Evolutionary conservation across 2,888 invertebrate species (phyloP).

Genomic region (Plagodis dolabraria): DNA sequence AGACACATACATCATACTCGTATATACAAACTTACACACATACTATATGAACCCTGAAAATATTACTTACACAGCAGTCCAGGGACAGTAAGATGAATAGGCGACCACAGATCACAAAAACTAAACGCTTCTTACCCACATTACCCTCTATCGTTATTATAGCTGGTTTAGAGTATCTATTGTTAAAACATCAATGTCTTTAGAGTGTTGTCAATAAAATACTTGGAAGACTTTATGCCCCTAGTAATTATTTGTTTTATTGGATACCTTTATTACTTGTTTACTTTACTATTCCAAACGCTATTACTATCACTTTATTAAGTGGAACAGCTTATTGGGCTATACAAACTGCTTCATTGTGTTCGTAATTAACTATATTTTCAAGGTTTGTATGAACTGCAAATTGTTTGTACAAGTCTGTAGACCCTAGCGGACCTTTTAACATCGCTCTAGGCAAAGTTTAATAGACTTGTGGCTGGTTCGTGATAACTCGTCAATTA

Average conservation of each 20-base stretch:
- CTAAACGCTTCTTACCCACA: too few species aligned
- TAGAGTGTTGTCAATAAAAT: conserved; percentile 32
- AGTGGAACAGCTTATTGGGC: conserved; percentile 8
- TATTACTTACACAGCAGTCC: too few species aligned
- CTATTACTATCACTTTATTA: conserved; percentile 31
- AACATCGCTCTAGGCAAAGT: conserved; percentile 8
- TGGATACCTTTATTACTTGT: conserved; percentile 32
- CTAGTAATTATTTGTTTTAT: conserved; percentile 42
- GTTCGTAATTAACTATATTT: neutral
- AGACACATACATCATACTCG: too few species aligned
- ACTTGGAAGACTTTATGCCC: conserved; percentile 30
- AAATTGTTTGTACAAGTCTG: conserved; percentile 5
- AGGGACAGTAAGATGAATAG: too few species aligned
- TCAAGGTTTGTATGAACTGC: neutral
- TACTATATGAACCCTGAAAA: too few species aligned
- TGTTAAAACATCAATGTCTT: conserved; percentile 14
- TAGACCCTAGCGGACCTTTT: neutral
- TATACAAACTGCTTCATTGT: neutral
- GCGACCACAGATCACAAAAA: too few species aligned
- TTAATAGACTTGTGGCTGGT: conserved; percentile 10
- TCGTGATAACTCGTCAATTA: conserved; percentile 15
- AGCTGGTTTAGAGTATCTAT: neutral
- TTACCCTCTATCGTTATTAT: too few species aligned
- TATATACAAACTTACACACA: too few species aligned
- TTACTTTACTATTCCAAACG: conserved; percentile 30